A percentile compares a stretch with the other conserved stretches of the same genome.
Conservation (phyloP, 2,113 vertebrate species). For the Piprites chloris region DNA sequence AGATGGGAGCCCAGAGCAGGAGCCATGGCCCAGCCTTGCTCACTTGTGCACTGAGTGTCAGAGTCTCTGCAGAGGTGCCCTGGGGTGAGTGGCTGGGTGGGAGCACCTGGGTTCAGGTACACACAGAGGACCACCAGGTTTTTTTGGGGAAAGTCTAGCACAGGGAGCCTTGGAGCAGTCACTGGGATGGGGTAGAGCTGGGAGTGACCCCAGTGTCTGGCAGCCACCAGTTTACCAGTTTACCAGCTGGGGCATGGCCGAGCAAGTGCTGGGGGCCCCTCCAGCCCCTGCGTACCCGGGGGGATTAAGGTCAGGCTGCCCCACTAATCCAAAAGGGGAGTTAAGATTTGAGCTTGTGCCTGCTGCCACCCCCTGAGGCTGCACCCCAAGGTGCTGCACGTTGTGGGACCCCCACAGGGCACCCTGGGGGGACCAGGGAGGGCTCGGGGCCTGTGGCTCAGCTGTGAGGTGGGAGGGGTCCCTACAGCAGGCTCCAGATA, state of each 20-base stretch:
- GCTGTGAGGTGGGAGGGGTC: not conserved
- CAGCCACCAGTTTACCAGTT: not conserved
- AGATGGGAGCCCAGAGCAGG: not conserved
- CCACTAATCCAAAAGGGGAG: not conserved
- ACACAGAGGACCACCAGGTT: accelerated
- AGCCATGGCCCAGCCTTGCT: not conserved
- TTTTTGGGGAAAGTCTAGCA: accelerated
- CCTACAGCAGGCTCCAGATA: not conserved
- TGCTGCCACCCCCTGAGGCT: accelerated
- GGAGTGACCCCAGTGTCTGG: not conserved
- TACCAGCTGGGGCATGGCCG: accelerated
- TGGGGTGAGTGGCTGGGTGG: not conserved
- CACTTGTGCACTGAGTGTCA: not conserved
- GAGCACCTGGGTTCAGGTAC: accelerated
- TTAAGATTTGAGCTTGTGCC: not conserved
- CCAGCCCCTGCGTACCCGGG: not conserved
- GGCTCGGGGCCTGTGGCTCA: not conserved
- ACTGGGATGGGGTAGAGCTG: not conserved
- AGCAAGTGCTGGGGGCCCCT: not conserved
- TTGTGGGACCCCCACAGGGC: accelerated
- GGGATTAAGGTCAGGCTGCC: constrained; percentile 43
- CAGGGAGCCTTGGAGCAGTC: not conserved
- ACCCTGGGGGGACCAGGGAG: not conserved
- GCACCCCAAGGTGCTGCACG: not conserved
- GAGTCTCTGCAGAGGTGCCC: not conserved